Base-by-base conservation (phyloP, 2,888 invertebrate genomes). In the Drosophila phalerata region DNA sequence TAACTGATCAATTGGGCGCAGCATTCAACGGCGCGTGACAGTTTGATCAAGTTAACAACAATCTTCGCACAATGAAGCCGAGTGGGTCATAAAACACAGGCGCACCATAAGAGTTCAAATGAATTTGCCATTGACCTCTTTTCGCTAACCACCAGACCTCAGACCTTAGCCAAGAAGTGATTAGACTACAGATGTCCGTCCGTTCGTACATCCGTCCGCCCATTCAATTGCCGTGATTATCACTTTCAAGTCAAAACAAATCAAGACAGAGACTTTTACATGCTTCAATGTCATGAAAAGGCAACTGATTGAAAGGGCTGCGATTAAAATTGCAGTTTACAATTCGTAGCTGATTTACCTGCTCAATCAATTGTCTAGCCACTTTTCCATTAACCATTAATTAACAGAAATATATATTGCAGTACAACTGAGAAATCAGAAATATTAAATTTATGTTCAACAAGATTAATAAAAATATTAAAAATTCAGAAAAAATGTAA, bases 101-200 rank as follows among this genome's bases (percentile, higher is more conserved):
- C 57, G 64, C 81, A 52, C 73, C 53, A 58, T 71, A 73, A 81
- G 69, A 89, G 85, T 89, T 89, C 89, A 85, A 85, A 89, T 75
- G 88, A 77, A 71, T 87, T 89, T 89, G 85, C 79, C 89, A 81
- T 85, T 85, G 85, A 85, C 85, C 85, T 82, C 89, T 66, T 85
- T 85, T 65, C 15, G 13, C 11, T 22, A 45, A 42, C 52, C 40
- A 53, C 56, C 43, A 52, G 37, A n/a, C n/a, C n/a, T 19, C 37
- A 40, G 40, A 48, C 30, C 28, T 15, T 25, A 42, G 47, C 10
- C 10, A 53, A 51, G 42, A 57, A 37, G 40, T 32, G 43, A 30
- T 53, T 25, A 40, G 42, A 38, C 47, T 34, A 42, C 37, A 48
- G 32, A n/a, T n/a, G 58, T 30, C 28, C 2, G 25, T 40, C 40